These are phyloP conservation scores for Bibio marci DNA, from an alignment of 2,888 invertebrate species.

Conservation along the genomic window DNA sequence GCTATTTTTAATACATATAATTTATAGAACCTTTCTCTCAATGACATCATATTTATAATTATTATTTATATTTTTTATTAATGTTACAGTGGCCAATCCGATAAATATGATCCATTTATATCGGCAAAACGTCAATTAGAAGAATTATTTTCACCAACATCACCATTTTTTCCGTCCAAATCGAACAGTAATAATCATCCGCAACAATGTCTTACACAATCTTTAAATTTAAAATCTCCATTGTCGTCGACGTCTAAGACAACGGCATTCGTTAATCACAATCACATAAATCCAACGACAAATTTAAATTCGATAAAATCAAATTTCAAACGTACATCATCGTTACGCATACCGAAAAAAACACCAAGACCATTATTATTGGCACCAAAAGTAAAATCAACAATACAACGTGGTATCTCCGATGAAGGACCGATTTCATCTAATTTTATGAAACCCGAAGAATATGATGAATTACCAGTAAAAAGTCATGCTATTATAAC, in stretches of 20 bases:
- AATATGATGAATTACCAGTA: constrained; percentile 29
- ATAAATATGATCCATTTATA: constrained; percentile 55
- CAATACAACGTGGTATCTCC: constrained; percentile 28
- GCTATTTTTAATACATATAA: too few relatives aligned
- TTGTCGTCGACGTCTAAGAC: constrained; percentile 9
- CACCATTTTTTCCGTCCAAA: constrained; percentile 17
- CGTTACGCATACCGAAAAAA: constrained; percentile 22
- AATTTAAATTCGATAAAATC: constrained; percentile 13
- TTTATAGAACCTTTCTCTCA: too few relatives aligned
- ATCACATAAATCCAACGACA: constrained; percentile 12
- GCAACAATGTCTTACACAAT: constrained; percentile 6
- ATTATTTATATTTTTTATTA: too few relatives aligned
- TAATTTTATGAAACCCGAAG: constrained; percentile 28
- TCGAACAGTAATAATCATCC: constrained; percentile 7
- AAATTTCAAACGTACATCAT: constrained; percentile 26
- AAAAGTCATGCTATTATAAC: constrained; percentile 17
- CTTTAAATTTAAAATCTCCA: constrained; percentile 16
- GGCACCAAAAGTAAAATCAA: constrained; percentile 12
- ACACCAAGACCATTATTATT: constrained; percentile 18
- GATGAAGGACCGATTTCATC: constrained; percentile 27
- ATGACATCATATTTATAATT: too few relatives aligned
- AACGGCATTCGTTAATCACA: too few relatives aligned
- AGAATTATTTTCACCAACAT: constrained; percentile 56
- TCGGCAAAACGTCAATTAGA: constrained; percentile 68
- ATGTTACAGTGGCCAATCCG: constrained; percentile 16